Evolutionary conservation across 2,888 invertebrate species (phyloP).

Genomic region (Microchrysa polita): DNA sequence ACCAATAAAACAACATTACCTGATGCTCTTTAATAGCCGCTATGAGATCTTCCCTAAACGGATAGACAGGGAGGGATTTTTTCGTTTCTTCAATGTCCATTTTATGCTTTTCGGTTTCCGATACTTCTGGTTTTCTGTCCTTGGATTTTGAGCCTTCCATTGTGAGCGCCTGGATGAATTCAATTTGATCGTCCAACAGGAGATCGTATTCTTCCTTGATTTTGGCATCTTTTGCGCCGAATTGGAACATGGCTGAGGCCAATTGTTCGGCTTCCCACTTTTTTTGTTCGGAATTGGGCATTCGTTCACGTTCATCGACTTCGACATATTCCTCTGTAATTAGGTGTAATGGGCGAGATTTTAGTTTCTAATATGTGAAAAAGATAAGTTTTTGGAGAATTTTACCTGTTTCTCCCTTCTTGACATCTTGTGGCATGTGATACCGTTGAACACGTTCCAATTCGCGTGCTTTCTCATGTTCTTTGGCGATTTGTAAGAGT

Average conservation of each 20-base stretch:
- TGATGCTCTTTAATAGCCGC: constrained; percentile 90
- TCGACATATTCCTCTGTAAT: constrained; percentile 77
- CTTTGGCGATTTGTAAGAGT: constrained; percentile 87
- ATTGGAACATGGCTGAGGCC: constrained; percentile 88
- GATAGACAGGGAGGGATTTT: constrained; percentile 91
- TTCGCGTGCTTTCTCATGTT: constrained; percentile 94
- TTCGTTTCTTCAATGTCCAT: constrained; percentile 91
- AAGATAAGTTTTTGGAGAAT: not conserved
- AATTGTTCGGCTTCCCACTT: constrained; percentile 99
- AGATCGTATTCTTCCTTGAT: constrained; percentile 87
- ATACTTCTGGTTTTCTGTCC: constrained; percentile 70
- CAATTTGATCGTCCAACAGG: constrained; percentile 94
- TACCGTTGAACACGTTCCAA: constrained; percentile 93
- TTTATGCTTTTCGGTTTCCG: constrained; percentile 76
- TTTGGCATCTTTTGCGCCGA: constrained; percentile 89
- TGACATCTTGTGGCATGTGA: constrained; percentile 90
- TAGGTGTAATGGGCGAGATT: constrained; percentile 1
- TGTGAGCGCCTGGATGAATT: constrained; percentile 91
- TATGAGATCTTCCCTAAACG: constrained; percentile 88
- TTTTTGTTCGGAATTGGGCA: constrained; percentile 84
- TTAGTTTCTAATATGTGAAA: not conserved
- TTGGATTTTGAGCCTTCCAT: constrained; percentile 75
- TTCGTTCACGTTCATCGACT: constrained; percentile 85
- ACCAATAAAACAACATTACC: constrained; percentile 59
- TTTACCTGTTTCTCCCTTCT: constrained; percentile 74